A percentile compares a stretch with the other conserved stretches of the same genome.
Evolutionary conservation across 2,113 vertebrate genomes (phyloP).

Genomic region (Mormoops blainvillei): DNA sequence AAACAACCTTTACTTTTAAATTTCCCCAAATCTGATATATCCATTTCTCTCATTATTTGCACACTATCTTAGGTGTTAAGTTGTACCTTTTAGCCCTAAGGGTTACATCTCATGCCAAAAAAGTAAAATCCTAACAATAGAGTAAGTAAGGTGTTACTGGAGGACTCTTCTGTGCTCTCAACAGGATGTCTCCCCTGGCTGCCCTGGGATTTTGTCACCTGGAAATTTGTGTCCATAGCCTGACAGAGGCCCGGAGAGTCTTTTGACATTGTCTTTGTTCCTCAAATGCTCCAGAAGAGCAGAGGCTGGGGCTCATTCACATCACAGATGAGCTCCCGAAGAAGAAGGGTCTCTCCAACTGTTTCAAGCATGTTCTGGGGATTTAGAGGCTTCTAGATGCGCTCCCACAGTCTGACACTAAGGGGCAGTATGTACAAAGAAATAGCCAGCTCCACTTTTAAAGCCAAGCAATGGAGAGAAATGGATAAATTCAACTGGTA

Average conservation of each 20-base stretch:
- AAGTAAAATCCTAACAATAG: not conserved
- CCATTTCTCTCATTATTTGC: not conserved
- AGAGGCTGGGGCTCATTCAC: not conserved
- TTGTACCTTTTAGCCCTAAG: not conserved
- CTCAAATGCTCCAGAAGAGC: not conserved
- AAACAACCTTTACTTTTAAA: not conserved
- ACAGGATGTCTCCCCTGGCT: not conserved
- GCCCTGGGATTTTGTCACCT: not conserved
- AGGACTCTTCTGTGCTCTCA: not conserved
- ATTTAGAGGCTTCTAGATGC: not conserved
- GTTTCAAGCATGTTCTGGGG: not conserved
- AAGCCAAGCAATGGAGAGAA: not conserved
- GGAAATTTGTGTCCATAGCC: not conserved
- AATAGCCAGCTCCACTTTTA: not conserved
- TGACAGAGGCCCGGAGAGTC: not conserved
- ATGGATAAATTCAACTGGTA: not conserved
- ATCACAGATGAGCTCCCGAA: not conserved
- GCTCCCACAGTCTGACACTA: not conserved
- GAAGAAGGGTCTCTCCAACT: not conserved
- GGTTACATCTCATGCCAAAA: not conserved
- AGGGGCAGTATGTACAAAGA: slow-evolving; percentile 27
- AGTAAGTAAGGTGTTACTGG: not conserved
- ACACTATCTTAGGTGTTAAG: not conserved
- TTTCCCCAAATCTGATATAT: not conserved
- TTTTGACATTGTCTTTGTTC: not conserved